Conservation (phyloP, 2,888 invertebrate genomes). For the Lysandra coridon region DNA sequence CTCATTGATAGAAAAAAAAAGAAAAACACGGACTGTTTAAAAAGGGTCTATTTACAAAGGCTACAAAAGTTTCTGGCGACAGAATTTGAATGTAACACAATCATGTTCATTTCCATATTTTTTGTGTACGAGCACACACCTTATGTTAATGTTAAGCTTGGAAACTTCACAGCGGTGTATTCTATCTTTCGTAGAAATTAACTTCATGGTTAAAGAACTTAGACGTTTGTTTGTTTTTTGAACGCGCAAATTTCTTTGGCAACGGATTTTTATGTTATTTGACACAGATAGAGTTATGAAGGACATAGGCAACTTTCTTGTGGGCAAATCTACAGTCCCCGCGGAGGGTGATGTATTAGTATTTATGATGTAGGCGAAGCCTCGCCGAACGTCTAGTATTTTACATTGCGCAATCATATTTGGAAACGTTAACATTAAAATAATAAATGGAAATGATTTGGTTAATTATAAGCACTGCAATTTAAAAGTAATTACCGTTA, state of each 20-base stretch:
- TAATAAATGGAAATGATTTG: constrained; percentile 16
- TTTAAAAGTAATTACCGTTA: constrained; percentile 16
- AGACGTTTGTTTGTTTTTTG: neutral
- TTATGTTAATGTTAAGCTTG: constrained; percentile 19
- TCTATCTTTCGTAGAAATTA: neutral
- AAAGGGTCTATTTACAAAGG: constrained; percentile 62
- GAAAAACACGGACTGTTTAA: constrained; percentile 17
- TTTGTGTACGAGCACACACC: constrained; percentile 25
- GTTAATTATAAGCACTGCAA: constrained; percentile 18
- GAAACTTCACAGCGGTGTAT: constrained; percentile 3
- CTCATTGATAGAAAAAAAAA: constrained; percentile 50
- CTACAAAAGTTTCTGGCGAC: constrained; percentile 69
- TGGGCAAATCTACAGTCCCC: neutral
- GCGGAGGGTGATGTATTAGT: too few relatives aligned
- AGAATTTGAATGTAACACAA: constrained; percentile 41
- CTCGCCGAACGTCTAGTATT: neutral
- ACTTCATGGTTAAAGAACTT: neutral
- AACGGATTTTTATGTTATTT: too few relatives aligned
- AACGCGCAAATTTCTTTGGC: too few relatives aligned
- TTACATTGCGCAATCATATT: neutral
- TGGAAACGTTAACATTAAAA: neutral
- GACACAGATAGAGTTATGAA: neutral
- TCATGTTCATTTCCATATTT: constrained; percentile 28
- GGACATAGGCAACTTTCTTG: neutral
- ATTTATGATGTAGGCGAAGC: neutral